A percentile compares a stretch with the other conserved stretches of the same genome.
Conservation (phyloP, 2,113 vertebrate species). For the Corythornis cristatus region DNA sequence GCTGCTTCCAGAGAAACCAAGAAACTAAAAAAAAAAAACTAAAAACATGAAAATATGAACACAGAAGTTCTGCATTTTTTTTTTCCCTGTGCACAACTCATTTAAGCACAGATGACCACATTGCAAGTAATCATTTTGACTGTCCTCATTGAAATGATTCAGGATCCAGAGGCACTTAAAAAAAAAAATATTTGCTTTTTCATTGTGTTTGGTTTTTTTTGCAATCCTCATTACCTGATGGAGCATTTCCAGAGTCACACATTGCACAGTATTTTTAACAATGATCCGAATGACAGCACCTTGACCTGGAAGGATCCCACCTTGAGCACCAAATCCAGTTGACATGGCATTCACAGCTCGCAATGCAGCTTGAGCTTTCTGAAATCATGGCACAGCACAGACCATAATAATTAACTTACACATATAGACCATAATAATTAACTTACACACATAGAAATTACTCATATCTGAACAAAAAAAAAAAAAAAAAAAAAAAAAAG, state of each 20-base stretch:
- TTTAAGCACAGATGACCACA: background rate
- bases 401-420: background rate
- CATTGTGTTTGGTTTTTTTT: background rate
- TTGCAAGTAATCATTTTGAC: background rate
- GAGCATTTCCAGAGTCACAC: conserved; percentile 83
- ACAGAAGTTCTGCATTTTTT: background rate
- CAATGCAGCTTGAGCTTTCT: conserved; percentile 78
- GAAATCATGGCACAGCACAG: background rate
- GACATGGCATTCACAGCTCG: conserved; percentile 69
- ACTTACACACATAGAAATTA: background rate
- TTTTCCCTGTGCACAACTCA: background rate
- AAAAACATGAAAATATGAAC: background rate
- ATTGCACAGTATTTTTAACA: conserved; percentile 83
- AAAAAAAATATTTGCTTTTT: background rate
- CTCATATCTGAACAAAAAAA: background rate
- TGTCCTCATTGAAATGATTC: background rate
- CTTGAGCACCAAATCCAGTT: conserved; percentile 44
- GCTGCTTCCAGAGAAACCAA: background rate
- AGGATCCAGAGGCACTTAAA: background rate
- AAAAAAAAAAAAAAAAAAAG: background rate
- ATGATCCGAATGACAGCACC: conserved; percentile 83
- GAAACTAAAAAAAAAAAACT: background rate
- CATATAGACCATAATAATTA: background rate
- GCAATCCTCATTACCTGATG: conserved; percentile 79
- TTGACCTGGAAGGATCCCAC: conserved; percentile 53